Conservation (phyloP, 2,113 vertebrate genomes). For the Tychaedon coryphoeus region DNA sequence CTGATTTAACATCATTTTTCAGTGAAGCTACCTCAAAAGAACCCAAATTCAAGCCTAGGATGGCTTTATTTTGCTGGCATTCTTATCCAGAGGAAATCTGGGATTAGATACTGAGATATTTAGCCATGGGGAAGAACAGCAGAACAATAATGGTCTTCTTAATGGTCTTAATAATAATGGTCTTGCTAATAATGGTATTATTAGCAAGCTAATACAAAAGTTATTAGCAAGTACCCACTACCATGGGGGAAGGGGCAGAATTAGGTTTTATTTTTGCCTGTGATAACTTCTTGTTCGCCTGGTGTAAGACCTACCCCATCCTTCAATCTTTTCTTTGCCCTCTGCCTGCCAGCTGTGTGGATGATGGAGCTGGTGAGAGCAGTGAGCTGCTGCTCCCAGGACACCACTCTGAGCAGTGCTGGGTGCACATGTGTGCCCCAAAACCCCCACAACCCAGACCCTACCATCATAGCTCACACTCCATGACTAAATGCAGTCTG, state of each 20-base stretch:
- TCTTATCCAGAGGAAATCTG: background rate
- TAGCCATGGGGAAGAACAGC: background rate
- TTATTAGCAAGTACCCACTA: background rate
- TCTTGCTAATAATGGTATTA: background rate
- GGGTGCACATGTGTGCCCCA: accelerated
- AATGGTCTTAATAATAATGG: too few species aligned
- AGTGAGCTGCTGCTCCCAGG: background rate
- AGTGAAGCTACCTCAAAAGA: background rate
- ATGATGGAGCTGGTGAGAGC: background rate
- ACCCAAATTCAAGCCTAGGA: background rate
- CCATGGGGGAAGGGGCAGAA: background rate
- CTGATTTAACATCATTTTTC: background rate
- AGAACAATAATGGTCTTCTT: background rate
- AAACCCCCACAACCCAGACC: background rate
- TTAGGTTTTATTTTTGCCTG: background rate
- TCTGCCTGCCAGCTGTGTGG: background rate
- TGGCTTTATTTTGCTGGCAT: background rate
- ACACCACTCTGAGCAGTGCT: background rate
- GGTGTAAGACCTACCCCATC: background rate
- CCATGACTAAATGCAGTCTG: background rate
- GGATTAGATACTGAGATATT: background rate
- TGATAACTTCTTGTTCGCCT: background rate
- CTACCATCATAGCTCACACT: background rate
- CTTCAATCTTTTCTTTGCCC: background rate
- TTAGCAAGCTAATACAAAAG: background rate